These are phyloP conservation scores for Osmerus eperlanus DNA, from an alignment of 2,113 vertebrate species.

Conservation along the genomic window DNA sequence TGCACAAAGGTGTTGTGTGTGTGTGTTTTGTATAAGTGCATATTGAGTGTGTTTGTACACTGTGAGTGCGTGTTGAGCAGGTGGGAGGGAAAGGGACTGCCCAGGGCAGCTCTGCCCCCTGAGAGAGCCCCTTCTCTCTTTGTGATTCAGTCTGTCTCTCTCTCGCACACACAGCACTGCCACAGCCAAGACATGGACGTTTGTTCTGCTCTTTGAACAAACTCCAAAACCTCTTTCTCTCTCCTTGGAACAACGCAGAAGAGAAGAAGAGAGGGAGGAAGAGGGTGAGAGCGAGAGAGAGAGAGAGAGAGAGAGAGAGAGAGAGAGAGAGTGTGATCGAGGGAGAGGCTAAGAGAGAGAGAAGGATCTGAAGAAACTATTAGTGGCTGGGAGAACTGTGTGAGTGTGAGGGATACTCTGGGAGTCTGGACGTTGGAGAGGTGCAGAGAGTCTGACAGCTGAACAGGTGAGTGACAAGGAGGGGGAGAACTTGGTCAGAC, in stretches of 20 bases:
- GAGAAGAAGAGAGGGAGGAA: not conserved
- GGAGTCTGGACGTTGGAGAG: not conserved
- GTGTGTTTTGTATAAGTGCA: not conserved
- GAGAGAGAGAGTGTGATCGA: slow-evolving; percentile 13
- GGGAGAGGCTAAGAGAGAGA: slow-evolving; percentile 9
- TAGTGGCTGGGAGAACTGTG: not conserved
- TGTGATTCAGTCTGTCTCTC: slow-evolving; percentile 62
- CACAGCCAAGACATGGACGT: slow-evolving; percentile 69
- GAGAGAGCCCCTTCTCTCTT: slow-evolving; percentile 62
- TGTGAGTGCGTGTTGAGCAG: slow-evolving; percentile 12
- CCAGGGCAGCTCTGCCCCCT: slow-evolving; percentile 58
- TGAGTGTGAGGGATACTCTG: not conserved
- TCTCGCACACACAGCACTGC: slow-evolving; percentile 69
- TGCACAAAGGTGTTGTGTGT: too few species aligned
- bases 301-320: not conserved
- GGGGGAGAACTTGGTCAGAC: too few species aligned
- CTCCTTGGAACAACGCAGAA: slow-evolving; percentile 33
- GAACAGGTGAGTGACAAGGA: slow-evolving; percentile 10
- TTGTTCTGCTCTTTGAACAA: slow-evolving; percentile 64
- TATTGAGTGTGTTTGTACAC: slow-evolving; percentile 1
- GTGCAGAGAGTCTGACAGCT: not conserved
- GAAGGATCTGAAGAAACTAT: too few species aligned
- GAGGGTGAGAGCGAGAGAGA: not conserved
- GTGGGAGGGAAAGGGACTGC: slow-evolving; percentile 44
- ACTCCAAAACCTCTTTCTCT: slow-evolving; percentile 56